phyloP scores from a whole-genome alignment of 2,113 vertebrate species.

The Xenopus borealis region DNA sequence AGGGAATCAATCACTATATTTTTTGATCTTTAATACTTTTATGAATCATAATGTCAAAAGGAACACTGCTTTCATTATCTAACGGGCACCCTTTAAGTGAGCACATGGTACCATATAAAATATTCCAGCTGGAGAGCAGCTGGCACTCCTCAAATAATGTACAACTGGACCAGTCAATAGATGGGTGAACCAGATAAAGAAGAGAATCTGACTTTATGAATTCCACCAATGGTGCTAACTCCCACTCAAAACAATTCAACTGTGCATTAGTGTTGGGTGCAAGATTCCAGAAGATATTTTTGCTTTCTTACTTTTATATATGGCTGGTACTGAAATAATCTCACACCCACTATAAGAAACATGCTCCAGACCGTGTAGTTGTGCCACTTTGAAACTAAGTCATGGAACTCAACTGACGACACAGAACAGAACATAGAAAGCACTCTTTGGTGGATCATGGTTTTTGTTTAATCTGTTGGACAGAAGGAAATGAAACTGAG shows the following conservation, averaged over 20 bases:
- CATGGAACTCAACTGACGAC: not conserved
- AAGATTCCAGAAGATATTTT: constrained; percentile 3
- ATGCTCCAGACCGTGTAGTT: not conserved
- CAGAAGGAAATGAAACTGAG: constrained; percentile 22
- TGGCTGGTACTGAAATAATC: not conserved
- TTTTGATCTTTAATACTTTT: no score
- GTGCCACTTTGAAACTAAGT: not conserved
- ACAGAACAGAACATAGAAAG: not conserved
- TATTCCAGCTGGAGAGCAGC: not conserved
- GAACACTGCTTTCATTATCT: no score
- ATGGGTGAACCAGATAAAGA: not conserved
- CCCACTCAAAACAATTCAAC: not conserved
- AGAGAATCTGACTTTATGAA: not conserved
- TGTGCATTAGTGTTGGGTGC: not conserved
- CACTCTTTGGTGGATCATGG: not conserved
- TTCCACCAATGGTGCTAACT: constrained; percentile 32
- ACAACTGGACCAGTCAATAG: constrained; percentile 20
- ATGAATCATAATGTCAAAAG: no score
- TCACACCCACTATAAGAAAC: not conserved
- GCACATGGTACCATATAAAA: no score
- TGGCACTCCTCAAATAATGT: not conserved
- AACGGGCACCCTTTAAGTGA: no score
- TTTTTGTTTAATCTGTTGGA: not conserved
- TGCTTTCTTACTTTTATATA: not conserved
- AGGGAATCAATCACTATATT: no score